Conservation (phyloP, 2,888 invertebrate species). For the Heliconius aoede region DNA sequence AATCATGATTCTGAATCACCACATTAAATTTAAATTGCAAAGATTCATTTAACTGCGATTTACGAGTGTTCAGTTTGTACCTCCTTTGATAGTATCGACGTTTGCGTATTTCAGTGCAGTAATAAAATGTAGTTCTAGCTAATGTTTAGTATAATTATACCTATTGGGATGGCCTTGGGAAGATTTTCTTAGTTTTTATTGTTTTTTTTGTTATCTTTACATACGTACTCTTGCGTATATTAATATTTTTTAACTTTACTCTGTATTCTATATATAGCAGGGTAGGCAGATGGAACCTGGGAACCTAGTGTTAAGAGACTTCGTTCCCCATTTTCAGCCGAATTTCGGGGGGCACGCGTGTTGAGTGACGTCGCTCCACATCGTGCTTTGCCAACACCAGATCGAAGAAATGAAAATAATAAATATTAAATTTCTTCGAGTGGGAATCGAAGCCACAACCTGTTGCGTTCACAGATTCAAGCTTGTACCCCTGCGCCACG, state of each 20-base stretch:
- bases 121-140: not conserved
- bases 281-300: not conserved
- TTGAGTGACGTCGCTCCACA: not conserved
- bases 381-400: no score
- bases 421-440: no score
- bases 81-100: conserved; percentile 30
- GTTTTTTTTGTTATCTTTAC: not conserved
- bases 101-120: conserved; percentile 30
- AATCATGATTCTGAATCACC: conserved; percentile 27
- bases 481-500: not conserved
- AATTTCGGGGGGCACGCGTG: not conserved
- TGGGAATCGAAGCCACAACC: no score
- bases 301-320: not conserved
- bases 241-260: not conserved
- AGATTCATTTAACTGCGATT: conserved; percentile 44
- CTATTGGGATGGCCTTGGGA: not conserved
- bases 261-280: not conserved
- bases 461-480: not conserved
- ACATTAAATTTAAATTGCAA: conserved; percentile 39
- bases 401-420: no score
- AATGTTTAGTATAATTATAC: not conserved
- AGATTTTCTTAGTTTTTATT: not conserved
- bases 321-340: not conserved
- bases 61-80: conserved; percentile 35
- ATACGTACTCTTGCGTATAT: not conserved